These are phyloP conservation scores for Ophraella communa DNA, from an alignment of 2,888 invertebrate genomes.

Conservation along the genomic window DNA sequence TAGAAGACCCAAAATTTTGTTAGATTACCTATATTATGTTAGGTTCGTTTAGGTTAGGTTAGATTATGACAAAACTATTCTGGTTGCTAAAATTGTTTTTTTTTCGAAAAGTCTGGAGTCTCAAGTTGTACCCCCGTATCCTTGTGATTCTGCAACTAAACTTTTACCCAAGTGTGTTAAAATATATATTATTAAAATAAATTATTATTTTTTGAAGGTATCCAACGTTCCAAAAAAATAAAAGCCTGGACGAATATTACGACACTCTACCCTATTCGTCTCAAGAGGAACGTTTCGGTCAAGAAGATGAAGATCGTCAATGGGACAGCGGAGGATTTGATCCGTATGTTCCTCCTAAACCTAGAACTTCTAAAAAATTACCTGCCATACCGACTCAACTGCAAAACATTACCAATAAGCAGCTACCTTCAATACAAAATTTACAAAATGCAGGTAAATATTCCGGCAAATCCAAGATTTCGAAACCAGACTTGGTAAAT, in stretches of 20 bases:
- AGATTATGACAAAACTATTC: no score
- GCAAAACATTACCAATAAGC: conserved; percentile 66
- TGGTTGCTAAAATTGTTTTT: no score
- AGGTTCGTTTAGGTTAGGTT: no score
- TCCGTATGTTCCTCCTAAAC: conserved; percentile 42
- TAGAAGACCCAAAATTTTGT: no score
- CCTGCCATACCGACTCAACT: conserved; percentile 56
- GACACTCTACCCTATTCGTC: conserved; percentile 70
- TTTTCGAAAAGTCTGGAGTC: no score
- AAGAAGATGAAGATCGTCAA: conserved; percentile 73
- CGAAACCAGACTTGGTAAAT: no score
- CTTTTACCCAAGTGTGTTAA: no score
- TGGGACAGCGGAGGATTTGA: conserved; percentile 74
- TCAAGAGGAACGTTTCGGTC: conserved; percentile 66
- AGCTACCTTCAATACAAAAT: conserved; percentile 51
- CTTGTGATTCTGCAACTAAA: no score
- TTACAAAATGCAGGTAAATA: conserved; percentile 23
- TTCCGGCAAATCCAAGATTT: no score
- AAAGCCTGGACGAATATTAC: conserved; percentile 71
- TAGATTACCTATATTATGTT: no score
- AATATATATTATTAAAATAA: no score
- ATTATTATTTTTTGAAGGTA: conserved; percentile 35
- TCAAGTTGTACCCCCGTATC: no score
- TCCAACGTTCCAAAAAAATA: conserved; percentile 45
- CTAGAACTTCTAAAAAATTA: conserved; percentile 56